Percentiles rank a stretch among this genome's conserved stretches.
Conservation (phyloP, 2,888 invertebrate species). For the Amphipyra berbera region DNA sequence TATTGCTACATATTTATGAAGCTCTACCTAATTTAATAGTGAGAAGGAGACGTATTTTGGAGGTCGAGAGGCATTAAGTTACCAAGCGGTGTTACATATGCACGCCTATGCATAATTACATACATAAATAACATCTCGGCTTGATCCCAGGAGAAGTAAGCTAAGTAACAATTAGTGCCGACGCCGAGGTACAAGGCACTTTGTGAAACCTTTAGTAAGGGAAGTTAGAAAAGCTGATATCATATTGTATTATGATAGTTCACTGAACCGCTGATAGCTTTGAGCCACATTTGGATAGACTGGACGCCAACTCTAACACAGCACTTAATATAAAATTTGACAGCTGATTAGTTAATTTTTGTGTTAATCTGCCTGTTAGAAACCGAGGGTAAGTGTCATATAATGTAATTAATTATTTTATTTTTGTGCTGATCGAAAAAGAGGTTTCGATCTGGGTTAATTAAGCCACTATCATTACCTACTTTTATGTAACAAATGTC, state of each 20-base stretch:
- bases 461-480: constrained; percentile 14
- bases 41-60: constrained; percentile 21
- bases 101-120: constrained; percentile 44
- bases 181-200: constrained; percentile 13
- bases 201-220: background rate
- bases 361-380: too few species aligned
- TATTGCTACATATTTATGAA: background rate
- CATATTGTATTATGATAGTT: too few species aligned
- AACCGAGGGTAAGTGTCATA: too few species aligned
- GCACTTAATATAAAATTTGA: too few species aligned
- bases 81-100: constrained; percentile 38
- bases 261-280: too few species aligned
- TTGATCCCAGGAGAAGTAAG: constrained; percentile 29
- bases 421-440: constrained; percentile 1
- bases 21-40: background rate
- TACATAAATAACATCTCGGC: constrained; percentile 47
- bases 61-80: constrained; percentile 40
- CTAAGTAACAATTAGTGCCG: constrained; percentile 40
- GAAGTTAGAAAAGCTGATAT: background rate
- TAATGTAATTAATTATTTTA: too few species aligned
- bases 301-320: too few species aligned
- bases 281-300: too few species aligned
- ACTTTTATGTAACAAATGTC: constrained; percentile 18
- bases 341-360: too few species aligned
- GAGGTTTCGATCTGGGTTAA: constrained; percentile 7